Evolutionary conservation across 30 jellyfish, hydroid and myxozoan species (phyloP), one percentile per base, ranked within the genome.

Genomic region (Mastigias papua): DNA sequence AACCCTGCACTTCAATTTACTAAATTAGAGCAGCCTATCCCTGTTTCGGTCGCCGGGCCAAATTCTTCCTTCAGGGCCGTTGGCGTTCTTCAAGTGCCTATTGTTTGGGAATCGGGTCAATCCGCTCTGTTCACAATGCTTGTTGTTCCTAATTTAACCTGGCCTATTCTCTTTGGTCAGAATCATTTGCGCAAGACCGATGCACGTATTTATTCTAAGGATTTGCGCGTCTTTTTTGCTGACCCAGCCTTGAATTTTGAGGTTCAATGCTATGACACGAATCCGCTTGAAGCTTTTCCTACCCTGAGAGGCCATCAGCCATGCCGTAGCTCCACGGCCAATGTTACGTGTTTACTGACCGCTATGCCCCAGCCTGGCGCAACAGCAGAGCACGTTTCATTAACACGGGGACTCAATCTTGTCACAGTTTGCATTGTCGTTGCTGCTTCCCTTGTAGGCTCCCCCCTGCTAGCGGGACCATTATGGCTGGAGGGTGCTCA

Each of bases 161-260:
- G 66, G 91, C 84, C 84, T 82, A 81, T 81, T 50, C 31, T 81
- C 62, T 81, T 81, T 81, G 84, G 91, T 17, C 91, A 81, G 50
- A 81, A 81, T 81, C 91, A 81, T 64, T 69, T 66, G 73, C 91
- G 76, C 30, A 29, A 34, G 26, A 65, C 91, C 13, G 84, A 81
- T 48, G 85, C 91, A 13, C 69, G 34, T n/a, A n/a, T n/a, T n/a
- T 29, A 81, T 80, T 80, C 84, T 30, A 48, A 58, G 13, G 84
- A 66, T 30, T 61, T 81, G 30, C 66, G 48, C 23, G 91, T 81
- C 13, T 49, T 81, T n/a, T 81, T 81, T 68, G 75, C 91, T 13
- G 54, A 29, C 32, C 72, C 26, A 31, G 58, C 74, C 35, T 61
- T 81, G 91, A 58, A 81, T 62, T 81, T 81, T 81, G 83, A 51